Conservation (phyloP, 2,888 invertebrate genomes). For the Sussaba pulchella region DNA sequence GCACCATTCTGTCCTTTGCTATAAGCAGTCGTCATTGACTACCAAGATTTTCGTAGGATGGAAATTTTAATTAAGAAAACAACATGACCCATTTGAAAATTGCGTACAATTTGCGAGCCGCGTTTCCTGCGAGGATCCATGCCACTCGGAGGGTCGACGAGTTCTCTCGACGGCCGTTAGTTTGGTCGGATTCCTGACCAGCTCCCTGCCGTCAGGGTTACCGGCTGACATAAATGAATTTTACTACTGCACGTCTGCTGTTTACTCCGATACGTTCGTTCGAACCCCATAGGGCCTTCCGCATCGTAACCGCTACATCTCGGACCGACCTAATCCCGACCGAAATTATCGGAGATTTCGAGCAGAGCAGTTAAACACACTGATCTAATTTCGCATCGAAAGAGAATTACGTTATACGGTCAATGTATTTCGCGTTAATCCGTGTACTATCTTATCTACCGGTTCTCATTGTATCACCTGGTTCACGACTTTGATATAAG, state of each 20-base stretch:
- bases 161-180: conserved; percentile 24
- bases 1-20: background rate
- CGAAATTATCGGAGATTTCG: conserved; percentile 42
- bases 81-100: too few relatives aligned
- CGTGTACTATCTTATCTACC: conserved; percentile 2
- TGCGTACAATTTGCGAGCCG: too few relatives aligned
- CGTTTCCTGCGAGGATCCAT: too few relatives aligned
- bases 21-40: conserved; percentile 10
- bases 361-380: conserved; percentile 16
- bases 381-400: conserved; percentile 15
- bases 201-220: conserved; percentile 40
- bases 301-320: background rate
- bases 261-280: conserved; percentile 32
- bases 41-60: background rate
- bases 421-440: conserved; percentile 35
- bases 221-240: conserved; percentile 33
- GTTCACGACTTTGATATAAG: conserved; percentile 28
- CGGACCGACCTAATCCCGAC: conserved; percentile 30
- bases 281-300: background rate
- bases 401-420: background rate
- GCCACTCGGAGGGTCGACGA: conserved; percentile 30
- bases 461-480: conserved; percentile 29
- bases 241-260: conserved; percentile 30
- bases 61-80: conserved; percentile 19
- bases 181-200: background rate